Evolutionary conservation across 2,113 vertebrate genomes (phyloP), one percentile per base, ranked within the genome.

Genomic region (Ranitomeya variabilis): DNA sequence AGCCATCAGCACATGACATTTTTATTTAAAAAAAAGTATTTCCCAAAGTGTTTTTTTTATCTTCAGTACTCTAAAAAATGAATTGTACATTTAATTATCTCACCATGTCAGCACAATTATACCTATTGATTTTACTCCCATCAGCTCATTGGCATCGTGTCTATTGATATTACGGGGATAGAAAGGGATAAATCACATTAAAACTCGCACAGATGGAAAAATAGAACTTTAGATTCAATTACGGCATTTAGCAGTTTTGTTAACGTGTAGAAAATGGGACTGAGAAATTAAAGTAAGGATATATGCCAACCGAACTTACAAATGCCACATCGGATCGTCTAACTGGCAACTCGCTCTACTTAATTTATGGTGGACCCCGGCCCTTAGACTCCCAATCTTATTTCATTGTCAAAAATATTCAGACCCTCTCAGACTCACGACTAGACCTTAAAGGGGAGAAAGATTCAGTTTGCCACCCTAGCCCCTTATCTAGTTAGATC

Each of bases 121-220:
- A 74, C 66, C 78, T 87, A 87, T 87, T 82, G 86, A 88, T 88
- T 82, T 82, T 62, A 51, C 78, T 26, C 31, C 21, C 55, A 74
- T 81, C 86, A 82, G 79, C 80, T 88, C 64, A 57, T 74, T 88
- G 78, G 51, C 79, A 82, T 82, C 76, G 79, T 88, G 79, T 88
- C 54, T 87, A 87, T 87, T 87, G 78, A 73, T 80, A 81, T 71
- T 87, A 52, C 26, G n/a, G 78, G 59, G 51, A 87, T 73, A 82
- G 67, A 82, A 60, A 45, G 73, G 66, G 31, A 82, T 88, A 81
- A 73, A 71, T 82, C 79, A 87, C 26, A 80, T 80, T 80, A 54
- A 87, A 19, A 71, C 69, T 31, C 45, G 10, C 15, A 55, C 52
- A 57, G 69, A 85, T 85, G 83, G 67, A 85, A 74, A 74, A 71